Base-by-base conservation (phyloP, 2,888 invertebrate species). In the Thyatira batis region DNA sequence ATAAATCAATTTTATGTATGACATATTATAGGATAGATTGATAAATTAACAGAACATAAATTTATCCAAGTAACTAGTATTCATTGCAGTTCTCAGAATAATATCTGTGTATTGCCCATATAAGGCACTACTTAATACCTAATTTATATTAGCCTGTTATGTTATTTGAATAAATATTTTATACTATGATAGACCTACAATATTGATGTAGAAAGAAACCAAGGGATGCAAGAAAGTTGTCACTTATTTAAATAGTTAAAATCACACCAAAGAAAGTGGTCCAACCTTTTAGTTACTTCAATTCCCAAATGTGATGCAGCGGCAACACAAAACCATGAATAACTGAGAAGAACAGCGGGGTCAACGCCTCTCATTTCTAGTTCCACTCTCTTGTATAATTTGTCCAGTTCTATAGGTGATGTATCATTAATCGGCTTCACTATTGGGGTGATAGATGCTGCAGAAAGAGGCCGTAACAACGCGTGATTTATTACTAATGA, bases 351-450 rank as follows among this genome's bases (percentile, higher is more conserved):
- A 0, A 99, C 98, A 0, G 96, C 96, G 1, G 94, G 94, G 82
- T 99, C 98, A 75, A 98, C 95, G 13, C 97, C 96, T 77, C 95
- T 94, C 68, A 98, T 93, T 91, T 99, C 98, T 55, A 99, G 79
- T 81, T 97, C 96, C 8, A 99, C 89, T 69, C 94, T 93, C 84
- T 95, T 96, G 76, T 94, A 98, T 39, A 99, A 91, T 82, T 95
- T 96, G 74, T 97, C 97, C 6, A 92, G 78, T 78, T 94, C 93
- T 6, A 84, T 57, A 28, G 65, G 43, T 43, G 76, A 66, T 1
- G 75, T 64, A 62, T 73, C 67, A 57, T 82, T 79, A 4, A 78
- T 61, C 0, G 77, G 69, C 53, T 79, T 82, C 13, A 73, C 53
- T 53, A 73, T 60, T 1, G 82, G 73, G 33, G 71, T 57, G 2